Base-by-base conservation (phyloP, 1,140 invertebrate species). In the Zaprionus davidi region DNA sequence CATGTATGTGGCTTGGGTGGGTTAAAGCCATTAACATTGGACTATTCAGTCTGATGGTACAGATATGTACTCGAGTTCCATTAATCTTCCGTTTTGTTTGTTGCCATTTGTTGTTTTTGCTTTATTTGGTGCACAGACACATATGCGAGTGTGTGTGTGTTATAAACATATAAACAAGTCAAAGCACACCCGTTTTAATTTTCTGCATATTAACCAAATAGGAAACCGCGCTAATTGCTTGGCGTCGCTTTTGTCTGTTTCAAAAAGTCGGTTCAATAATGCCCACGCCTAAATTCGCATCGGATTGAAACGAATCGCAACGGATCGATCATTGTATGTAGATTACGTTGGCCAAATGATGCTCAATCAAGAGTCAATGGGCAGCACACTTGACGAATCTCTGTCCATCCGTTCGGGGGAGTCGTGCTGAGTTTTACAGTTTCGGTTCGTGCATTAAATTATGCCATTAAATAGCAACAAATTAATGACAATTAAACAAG, bases 181-280 rank as follows among this genome's bases (percentile, higher is more conserved):
- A 71, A 62, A 79, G 73, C 86, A 90, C 86, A 90, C 86, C 86
- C 86, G 85, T 85, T 90, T 86, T 82, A 87, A 87, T 86, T 86
- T 86, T 85, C 82, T 82, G 76, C 85, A 90, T 79, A 90, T 90
- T 90, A 90, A 85, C 86, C 85, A 90, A 90, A 90, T 90, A 90
- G 85, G 85, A 90, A 90, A 90, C 78, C 66, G 56, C 76, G 88
- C 85, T 90, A 90, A 90, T 90, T 90, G 85, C 81, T 81, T 81
- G 57, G 46, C 65, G 75, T 49, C 68, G 64, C 59, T 73, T 87
- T 79, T 76, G 63, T 69, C 36, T 62, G 20, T 44, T 24, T 34
- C 66, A 64, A 78, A 63, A 72, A 76, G 34, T 79, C 36, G 15
- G 49, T 76, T 66, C 56, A 60, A 51, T 46, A 51, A 46, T 57